phyloP scores from a whole-genome alignment of 2,888 invertebrate genomes.

The Crepidodera aurea region DNA sequence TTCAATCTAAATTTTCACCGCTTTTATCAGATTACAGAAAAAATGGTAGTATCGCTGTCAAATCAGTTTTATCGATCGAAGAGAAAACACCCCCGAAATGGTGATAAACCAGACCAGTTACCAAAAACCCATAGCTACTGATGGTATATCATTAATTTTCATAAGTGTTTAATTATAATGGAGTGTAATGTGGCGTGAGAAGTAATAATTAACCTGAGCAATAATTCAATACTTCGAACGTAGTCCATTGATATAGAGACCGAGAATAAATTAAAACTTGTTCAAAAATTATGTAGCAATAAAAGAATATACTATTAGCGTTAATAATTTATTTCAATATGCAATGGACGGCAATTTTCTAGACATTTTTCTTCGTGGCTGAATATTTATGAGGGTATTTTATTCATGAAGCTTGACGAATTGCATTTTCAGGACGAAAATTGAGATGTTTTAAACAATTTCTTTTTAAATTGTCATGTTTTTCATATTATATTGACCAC shows the following conservation, averaged over 20 bases:
- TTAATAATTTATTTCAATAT: constrained; percentile 34
- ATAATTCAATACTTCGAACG: constrained; percentile 42
- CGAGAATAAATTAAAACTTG: constrained; percentile 37
- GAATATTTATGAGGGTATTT: constrained; percentile 16
- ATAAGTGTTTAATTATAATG: constrained; percentile 45
- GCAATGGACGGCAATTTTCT: constrained; percentile 20
- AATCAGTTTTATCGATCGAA: constrained; percentile 18
- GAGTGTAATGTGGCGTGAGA: constrained; percentile 44
- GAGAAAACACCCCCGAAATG: constrained; percentile 13
- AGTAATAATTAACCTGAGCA: constrained; percentile 42
- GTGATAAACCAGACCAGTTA: background rate
- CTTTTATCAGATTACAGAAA: background rate
- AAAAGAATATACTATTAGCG: constrained; percentile 33
- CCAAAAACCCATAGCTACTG: constrained; percentile 23
- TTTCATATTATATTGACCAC: background rate
- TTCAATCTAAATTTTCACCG: no score
- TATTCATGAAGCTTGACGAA: constrained; percentile 22
- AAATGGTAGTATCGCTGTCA: constrained; percentile 16
- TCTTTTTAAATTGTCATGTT: background rate
- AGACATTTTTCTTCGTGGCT: constrained; percentile 18
- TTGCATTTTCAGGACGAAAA: constrained; percentile 14
- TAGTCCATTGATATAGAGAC: constrained; percentile 34
- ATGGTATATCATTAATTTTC: constrained; percentile 32
- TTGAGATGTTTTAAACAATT: constrained; percentile 15
- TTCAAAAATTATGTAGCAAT: constrained; percentile 38